Percentiles rank a stretch among this genome's conserved stretches.
These are phyloP conservation scores for Piprites chloris DNA, from an alignment of 2,113 vertebrate genomes.

Conservation along the genomic window DNA sequence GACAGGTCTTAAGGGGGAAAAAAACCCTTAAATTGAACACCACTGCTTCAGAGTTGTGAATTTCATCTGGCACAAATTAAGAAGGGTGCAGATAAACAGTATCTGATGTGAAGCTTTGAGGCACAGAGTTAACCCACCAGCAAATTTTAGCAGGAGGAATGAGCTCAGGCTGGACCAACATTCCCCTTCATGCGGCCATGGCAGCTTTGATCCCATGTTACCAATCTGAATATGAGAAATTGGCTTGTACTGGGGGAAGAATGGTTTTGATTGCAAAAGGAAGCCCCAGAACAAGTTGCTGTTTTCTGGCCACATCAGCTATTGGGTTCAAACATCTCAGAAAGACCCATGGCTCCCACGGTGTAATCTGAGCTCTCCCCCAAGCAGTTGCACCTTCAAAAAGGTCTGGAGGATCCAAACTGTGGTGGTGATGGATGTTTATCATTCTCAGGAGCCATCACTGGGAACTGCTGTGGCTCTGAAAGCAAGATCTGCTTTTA, in stretches of 20 bases:
- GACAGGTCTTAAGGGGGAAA: slow-evolving; percentile 7
- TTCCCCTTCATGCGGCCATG: not conserved
- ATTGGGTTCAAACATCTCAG: not conserved
- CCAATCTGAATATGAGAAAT: not conserved
- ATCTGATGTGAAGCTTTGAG: not conserved
- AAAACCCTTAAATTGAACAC: not conserved
- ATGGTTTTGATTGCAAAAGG: not conserved
- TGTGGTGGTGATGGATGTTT: accelerated
- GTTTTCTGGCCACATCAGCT: not conserved
- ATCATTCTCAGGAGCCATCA: not conserved
- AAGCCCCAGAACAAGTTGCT: not conserved
- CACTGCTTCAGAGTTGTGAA: not conserved
- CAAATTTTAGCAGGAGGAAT: not conserved
- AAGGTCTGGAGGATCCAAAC: not conserved
- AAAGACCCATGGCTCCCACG: not conserved
- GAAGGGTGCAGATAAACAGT: not conserved
- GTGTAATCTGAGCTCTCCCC: not conserved
- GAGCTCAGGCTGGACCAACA: not conserved
- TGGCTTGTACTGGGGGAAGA: not conserved
- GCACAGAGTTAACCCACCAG: not conserved
- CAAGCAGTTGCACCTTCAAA: accelerated
- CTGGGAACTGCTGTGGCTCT: not conserved
- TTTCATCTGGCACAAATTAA: not conserved
- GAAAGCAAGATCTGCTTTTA: not conserved
- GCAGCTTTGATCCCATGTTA: not conserved